phyloP scores from a whole-genome alignment of 2,113 vertebrate genomes.

The Nothoprocta perdicaria region DNA sequence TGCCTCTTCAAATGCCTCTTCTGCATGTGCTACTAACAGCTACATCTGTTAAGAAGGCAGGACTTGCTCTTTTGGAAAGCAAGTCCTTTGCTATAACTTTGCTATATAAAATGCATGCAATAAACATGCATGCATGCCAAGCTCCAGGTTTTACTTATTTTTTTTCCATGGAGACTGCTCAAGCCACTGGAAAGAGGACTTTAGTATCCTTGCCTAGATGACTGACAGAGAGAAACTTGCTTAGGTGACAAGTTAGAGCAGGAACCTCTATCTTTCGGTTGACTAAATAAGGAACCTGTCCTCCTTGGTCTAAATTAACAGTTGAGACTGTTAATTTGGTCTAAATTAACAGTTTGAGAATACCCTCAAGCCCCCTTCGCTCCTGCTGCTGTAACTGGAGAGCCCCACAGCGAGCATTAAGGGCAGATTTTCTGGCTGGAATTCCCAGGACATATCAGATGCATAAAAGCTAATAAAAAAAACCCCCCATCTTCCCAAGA shows the following conservation, averaged over 20 bases:
- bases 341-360: not conserved
- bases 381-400: not conserved
- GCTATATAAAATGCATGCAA: fast-evolving
- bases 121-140: fast-evolving
- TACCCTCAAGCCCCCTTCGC: not conserved
- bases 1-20: not conserved
- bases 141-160: not conserved
- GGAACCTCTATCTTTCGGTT: fast-evolving
- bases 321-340: no score
- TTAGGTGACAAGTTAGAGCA: not conserved
- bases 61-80: no score
- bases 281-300: not conserved
- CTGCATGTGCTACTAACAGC: not conserved
- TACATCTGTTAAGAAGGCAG: not conserved
- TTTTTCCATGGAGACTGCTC: not conserved
- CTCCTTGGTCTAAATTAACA: not conserved
- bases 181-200: not conserved
- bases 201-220: fast-evolving
- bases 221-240: not conserved
- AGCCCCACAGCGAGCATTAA: not conserved
- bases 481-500: not conserved
- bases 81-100: not conserved
- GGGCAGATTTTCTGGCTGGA: not conserved
- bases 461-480: not conserved
- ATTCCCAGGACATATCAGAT: not conserved